These are phyloP conservation scores for Epinotia nisella DNA, from an alignment of 2,888 invertebrate genomes.

Conservation along the genomic window DNA sequence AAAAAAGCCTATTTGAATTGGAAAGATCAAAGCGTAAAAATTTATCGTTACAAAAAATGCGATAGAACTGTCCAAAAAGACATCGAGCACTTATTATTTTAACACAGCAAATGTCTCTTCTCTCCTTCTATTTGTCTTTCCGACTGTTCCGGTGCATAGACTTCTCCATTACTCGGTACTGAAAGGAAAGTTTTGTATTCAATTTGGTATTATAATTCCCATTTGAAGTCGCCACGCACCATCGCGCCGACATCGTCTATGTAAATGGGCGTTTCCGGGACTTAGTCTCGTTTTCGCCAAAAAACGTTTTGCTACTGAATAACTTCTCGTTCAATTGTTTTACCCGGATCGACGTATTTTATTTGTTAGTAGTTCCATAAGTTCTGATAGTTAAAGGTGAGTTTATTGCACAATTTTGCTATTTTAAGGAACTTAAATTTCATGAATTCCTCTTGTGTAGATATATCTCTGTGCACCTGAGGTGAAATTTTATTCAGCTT, in stretches of 20 bases:
- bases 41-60: conserved; percentile 79
- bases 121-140: conserved; percentile 83
- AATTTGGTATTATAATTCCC: conserved; percentile 86
- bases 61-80: conserved; percentile 78
- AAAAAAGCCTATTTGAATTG: conserved; percentile 84
- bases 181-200: conserved; percentile 86
- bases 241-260: conserved; percentile 84
- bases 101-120: conserved; percentile 80
- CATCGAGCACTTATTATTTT: conserved; percentile 83
- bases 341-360: conserved; percentile 55
- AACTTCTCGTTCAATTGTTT: conserved; percentile 59
- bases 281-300: conserved; percentile 77
- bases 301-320: conserved; percentile 65
- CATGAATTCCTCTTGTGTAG: conserved; percentile 71
- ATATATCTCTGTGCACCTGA: conserved; percentile 76
- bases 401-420: not conserved
- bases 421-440: conserved; percentile 52
- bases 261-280: conserved; percentile 83
- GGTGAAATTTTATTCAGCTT: conserved; percentile 79
- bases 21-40: conserved; percentile 84
- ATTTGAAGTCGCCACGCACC: conserved; percentile 85
- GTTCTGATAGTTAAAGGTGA: conserved; percentile 1
- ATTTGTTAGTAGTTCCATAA: conserved; percentile 31
- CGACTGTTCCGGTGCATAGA: conserved; percentile 85
- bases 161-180: conserved; percentile 84